Percentiles rank a stretch among this genome's conserved stretches.
These are phyloP conservation scores for Spodoptera litura DNA, from an alignment of 1,140 invertebrate genomes.

Conservation along the genomic window DNA sequence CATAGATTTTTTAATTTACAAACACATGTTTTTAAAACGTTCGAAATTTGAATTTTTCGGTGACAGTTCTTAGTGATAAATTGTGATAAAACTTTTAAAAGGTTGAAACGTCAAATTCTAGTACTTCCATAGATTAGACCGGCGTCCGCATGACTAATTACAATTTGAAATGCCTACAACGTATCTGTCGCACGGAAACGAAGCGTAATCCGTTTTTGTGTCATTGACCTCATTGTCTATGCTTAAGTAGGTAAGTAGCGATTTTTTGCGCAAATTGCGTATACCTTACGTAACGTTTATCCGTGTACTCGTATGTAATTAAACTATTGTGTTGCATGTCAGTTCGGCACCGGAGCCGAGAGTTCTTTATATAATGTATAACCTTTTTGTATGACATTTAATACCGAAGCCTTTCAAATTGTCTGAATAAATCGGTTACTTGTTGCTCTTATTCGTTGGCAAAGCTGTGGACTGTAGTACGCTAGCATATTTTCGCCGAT, in stretches of 20 bases:
- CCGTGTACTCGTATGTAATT: conserved; percentile 66
- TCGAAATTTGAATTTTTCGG: conserved; percentile 8
- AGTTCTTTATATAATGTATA: conserved; percentile 70
- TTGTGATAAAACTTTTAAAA: conserved; percentile 12
- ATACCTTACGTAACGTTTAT: conserved; percentile 70
- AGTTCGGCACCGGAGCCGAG: conserved; percentile 54
- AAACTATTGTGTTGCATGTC: conserved; percentile 68
- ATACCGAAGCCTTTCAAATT: conserved; percentile 66
- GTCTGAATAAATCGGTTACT: conserved; percentile 62
- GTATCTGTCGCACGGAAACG: conserved; percentile 54
- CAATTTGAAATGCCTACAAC: conserved; percentile 63
- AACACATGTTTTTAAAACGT: conserved; percentile 16
- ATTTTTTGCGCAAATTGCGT: conserved; percentile 69
- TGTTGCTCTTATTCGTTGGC: conserved; percentile 64
- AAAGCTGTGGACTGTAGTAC: conserved; percentile 35
- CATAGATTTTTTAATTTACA: conserved; percentile 36
- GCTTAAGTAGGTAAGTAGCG: conserved; percentile 65
- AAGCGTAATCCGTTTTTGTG: conserved; percentile 70
- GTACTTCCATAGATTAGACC: conserved; percentile 50
- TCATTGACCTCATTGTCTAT: conserved; percentile 71
- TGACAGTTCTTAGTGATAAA: background rate
- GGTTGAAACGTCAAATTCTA: conserved; percentile 22
- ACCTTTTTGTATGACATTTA: conserved; percentile 77
- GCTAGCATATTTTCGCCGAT: conserved; percentile 47
- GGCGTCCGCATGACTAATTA: conserved; percentile 66